Base-by-base conservation (phyloP, 64 coral and sea anemone species). In the Montipora foliosa region DNA sequence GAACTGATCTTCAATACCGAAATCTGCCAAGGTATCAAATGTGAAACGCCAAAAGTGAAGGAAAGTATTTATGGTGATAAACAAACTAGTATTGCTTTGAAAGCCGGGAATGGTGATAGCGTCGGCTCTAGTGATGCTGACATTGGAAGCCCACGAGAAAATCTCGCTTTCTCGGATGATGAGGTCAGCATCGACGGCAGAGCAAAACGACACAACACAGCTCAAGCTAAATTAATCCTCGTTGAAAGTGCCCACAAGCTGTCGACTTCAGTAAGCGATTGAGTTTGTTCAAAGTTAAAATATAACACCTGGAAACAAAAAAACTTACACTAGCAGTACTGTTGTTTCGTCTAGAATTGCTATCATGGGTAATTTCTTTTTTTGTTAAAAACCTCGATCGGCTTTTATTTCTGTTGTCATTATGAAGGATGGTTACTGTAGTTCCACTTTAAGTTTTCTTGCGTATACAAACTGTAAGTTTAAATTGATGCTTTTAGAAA, bases 151-250 rank as follows among this genome's bases (percentile, higher is more conserved):
- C 62, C 61, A 6, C 37, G 21, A 17, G 82, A 85, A 48, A 85
- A 85, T 14, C 62, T 70, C 25, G 82, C 61, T 49, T 85, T 85
- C 15, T 85, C 82, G 0, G 82, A 85, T 46, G 82, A 85, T 1
- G 82, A 85, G 10, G 64, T 70, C 7, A 6, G 61, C 12, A 45
- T 70, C 7, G 61, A 85, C 14, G 59, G 80, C 15, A 15, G 8
- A 49, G 17, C 14, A 21, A 85, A 69, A 47, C 13, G 25, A 22
- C 59, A 3, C 62, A 70, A 17, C 25, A 48, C 53, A 57, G 53
- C 16, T n/a, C 44, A 69, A n/a, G 82, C 64, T 8, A 85, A 70
- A 70, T 85, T 85, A 10, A 85, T 85, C 49, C 12, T 16, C 8
- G 82, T 85, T 47, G 64, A 48, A 44, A 45, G 29, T 70, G 59